Base-by-base conservation (phyloP, 1,140 invertebrate species). In the Drosophila kurseongensis region DNA sequence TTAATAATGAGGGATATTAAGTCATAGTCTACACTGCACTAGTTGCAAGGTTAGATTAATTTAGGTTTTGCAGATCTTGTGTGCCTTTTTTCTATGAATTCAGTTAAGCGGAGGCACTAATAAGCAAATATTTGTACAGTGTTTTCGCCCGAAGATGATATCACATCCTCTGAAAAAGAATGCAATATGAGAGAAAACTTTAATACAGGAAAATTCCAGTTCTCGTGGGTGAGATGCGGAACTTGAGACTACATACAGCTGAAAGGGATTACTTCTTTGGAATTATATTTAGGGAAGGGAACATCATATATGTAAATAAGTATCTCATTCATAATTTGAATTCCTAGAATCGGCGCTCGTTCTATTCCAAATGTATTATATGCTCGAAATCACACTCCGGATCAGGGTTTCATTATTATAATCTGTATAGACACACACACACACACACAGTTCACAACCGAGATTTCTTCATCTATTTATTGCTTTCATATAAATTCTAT, bases 11-110 rank as follows among this genome's bases (percentile, higher is more conserved):
- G 48, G 47, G 51, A 54, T 18, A 8, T 3, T 13, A 55, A 42
- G 44, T 45, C 47, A 54, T 55, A 55, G 27, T 51, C 44, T 59
- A 56, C 55, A 45, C 38, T 57, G 61, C 45, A 78, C 62, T 66
- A 45, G 23, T 9, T 85, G 78, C 78, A 89, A 89, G 84, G 84
- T 75, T 89, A 61, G 69, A 89, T 89, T 80, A 60, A 89, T 89
- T 89, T 36, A 84, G 41, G 29, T 35, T 51, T 12, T 42, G 41
- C 42, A 67, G 57, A 54, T 68, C 74, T 45, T 58, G 14, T 32
- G 42, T 44, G 40, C 9, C 48, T 75, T 61, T 35, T 54, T 35
- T 54, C 16, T 66, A 44, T 73, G 72, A 76, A 80, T 72, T 80
- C 62, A 56, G 73, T 67, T 68, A 59, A 50, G 16, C n/a, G 10